Percentiles rank a stretch among this genome's conserved stretches.
These are phyloP conservation scores for Ophioninae sp. DNA, from an alignment of 2,888 invertebrate genomes.

Conservation along the genomic window DNA sequence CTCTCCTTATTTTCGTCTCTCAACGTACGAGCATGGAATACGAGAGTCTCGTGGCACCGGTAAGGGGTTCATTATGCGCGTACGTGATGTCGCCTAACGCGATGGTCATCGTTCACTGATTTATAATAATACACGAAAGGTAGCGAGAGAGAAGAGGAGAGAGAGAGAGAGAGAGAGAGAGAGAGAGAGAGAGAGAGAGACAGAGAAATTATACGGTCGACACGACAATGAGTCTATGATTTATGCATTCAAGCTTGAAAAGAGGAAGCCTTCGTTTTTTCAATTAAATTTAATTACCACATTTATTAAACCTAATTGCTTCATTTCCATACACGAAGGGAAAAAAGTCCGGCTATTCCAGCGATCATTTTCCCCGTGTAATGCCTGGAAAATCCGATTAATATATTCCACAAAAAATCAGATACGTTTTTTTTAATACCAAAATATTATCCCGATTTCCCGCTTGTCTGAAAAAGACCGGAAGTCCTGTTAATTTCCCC, in stretches of 20 bases:
- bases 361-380: background rate
- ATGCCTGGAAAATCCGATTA: background rate
- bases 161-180: background rate
- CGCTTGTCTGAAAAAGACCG: background rate
- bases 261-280: background rate
- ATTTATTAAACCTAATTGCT: slow-evolving; percentile 13
- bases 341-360: background rate
- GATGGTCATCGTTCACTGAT: slow-evolving; percentile 60
- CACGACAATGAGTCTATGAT: slow-evolving; percentile 25
- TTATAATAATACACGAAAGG: slow-evolving; percentile 43
- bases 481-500: background rate
- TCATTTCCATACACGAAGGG: background rate
- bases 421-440: background rate
- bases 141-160: slow-evolving; percentile 9
- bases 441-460: background rate
- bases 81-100: slow-evolving; percentile 62
- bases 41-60: slow-evolving; percentile 46
- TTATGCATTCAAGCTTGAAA: background rate
- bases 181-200: slow-evolving; percentile 6
- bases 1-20: slow-evolving; percentile 45
- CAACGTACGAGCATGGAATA: slow-evolving; percentile 56
- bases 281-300: slow-evolving; percentile 10
- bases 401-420: background rate
- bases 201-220: slow-evolving; percentile 2
- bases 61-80: slow-evolving; percentile 61